These are phyloP conservation scores for Tenebrosternarchus preto DNA, from an alignment of 2,113 vertebrate species.

Conservation along the genomic window DNA sequence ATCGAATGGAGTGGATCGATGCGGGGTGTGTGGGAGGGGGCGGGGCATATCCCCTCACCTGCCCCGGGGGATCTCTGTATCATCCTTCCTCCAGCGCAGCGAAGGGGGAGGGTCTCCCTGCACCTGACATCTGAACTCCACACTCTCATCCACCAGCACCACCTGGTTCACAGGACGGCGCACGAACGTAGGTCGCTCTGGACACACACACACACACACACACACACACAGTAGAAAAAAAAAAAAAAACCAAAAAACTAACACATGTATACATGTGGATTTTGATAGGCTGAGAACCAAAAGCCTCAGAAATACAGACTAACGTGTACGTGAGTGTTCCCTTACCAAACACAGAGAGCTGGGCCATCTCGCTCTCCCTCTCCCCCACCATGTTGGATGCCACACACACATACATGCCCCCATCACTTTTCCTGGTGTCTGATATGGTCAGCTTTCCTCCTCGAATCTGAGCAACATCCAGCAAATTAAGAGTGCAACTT, in stretches of 20 bases:
- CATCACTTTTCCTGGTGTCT: slow-evolving; percentile 92
- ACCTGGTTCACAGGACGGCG: slow-evolving; percentile 97
- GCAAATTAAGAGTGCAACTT: too few relatives aligned
- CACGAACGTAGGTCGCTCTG: slow-evolving; percentile 96
- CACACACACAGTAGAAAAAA: neutral
- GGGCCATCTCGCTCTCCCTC: slow-evolving; percentile 93
- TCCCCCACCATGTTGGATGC: slow-evolving; percentile 99
- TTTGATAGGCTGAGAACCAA: neutral
- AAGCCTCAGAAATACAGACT: neutral
- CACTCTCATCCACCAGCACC: slow-evolving; percentile 89
- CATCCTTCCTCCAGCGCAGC: slow-evolving; percentile 94
- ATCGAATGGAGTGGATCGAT: neutral
- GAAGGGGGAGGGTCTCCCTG: slow-evolving; percentile 94
- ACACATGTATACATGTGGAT: neutral
- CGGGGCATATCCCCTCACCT: slow-evolving; percentile 76
- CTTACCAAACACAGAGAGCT: slow-evolving; percentile 97
- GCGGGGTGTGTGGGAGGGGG: neutral
- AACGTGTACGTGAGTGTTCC: neutral
- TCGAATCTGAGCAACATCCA: slow-evolving; percentile 80
- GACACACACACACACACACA: slow-evolving; percentile 33
- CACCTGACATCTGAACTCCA: slow-evolving; percentile 96
- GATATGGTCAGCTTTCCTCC: slow-evolving; percentile 98
- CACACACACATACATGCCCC: slow-evolving; percentile 95
- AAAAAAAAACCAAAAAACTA: neutral
- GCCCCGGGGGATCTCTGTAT: slow-evolving; percentile 88